Conservation (phyloP, 2,888 invertebrate species). For the Chymomyza fuscimana region DNA sequence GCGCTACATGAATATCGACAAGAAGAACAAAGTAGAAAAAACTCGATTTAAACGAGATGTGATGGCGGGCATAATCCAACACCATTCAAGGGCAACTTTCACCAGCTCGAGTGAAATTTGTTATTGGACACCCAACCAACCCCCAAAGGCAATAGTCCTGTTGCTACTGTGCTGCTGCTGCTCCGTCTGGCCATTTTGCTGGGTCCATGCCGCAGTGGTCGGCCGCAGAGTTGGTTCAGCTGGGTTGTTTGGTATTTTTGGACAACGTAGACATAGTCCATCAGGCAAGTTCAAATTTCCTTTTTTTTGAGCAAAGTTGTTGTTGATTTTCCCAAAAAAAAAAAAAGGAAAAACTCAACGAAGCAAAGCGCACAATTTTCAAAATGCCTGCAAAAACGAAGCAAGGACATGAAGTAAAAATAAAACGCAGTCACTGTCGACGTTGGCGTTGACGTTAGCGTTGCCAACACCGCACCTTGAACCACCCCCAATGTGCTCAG, state of each 20-base stretch:
- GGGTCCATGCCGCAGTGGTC: slow-evolving; percentile 62
- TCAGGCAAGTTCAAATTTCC: slow-evolving; percentile 75
- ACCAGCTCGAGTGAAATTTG: slow-evolving; percentile 47
- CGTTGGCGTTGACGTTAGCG: slow-evolving; percentile 21
- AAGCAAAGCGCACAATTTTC: slow-evolving; percentile 39
- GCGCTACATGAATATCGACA: slow-evolving; percentile 56
- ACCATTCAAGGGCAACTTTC: slow-evolving; percentile 76
- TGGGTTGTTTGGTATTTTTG: slow-evolving; percentile 26
- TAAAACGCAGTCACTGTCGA: slow-evolving; percentile 38
- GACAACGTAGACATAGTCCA: slow-evolving; percentile 55
- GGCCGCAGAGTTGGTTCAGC: slow-evolving; percentile 49
- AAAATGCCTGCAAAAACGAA: slow-evolving; percentile 59
- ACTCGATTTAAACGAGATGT: slow-evolving; percentile 27
- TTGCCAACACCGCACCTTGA: slow-evolving; percentile 26
- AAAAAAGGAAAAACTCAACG: slow-evolving; percentile 18
- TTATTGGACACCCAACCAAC: slow-evolving; percentile 5
- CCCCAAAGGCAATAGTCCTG: slow-evolving; percentile 2
- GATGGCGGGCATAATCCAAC: slow-evolving; percentile 34
- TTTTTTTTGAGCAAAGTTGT: slow-evolving; percentile 71
- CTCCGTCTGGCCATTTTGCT: neutral
- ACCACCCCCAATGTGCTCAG: slow-evolving; percentile 61
- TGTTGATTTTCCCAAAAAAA: slow-evolving; percentile 32
- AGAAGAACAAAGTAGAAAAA: slow-evolving; percentile 19
- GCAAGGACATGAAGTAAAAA: slow-evolving; percentile 15
- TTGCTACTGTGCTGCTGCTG: slow-evolving; percentile 19